These are phyloP conservation scores for Amblyopsis hoosieri DNA, from an alignment of 2,797 vertebrate genomes.

Conservation along the genomic window DNA sequence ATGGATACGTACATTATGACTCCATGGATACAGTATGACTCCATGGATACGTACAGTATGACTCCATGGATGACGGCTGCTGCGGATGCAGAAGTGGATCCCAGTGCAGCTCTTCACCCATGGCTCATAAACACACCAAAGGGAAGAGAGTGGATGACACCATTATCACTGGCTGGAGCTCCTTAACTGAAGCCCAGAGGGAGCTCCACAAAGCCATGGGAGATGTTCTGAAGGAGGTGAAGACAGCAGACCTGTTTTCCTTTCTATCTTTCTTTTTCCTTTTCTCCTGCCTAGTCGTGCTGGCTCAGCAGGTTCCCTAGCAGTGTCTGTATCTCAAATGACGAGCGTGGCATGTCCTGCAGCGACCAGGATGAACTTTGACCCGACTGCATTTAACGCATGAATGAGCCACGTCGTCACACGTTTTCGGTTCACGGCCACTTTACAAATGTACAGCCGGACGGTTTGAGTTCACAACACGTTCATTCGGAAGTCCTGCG, in stretches of 20 bases:
- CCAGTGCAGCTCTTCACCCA: slow-evolving; percentile 15
- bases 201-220: slow-evolving; percentile 21
- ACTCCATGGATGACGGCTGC: slow-evolving; percentile 41
- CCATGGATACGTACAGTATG: background rate
- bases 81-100: slow-evolving; percentile 48
- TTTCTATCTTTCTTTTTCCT: slow-evolving; percentile 1
- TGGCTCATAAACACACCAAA: slow-evolving; percentile 44
- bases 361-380: too few relatives aligned
- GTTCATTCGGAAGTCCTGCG: too few relatives aligned
- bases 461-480: too few relatives aligned
- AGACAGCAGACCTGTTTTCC: slow-evolving; percentile 7
- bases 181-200: slow-evolving; percentile 26
- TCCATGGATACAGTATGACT: too few relatives aligned
- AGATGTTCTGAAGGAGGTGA: slow-evolving; percentile 13
- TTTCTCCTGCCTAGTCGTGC: slow-evolving; percentile 10
- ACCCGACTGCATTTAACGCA: too few relatives aligned
- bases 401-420: background rate
- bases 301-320: slow-evolving; percentile 18
- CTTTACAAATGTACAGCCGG: background rate
- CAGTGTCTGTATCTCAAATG: slow-evolving; percentile 33
- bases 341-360: too few relatives aligned
- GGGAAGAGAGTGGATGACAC: slow-evolving; percentile 34
- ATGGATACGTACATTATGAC: too few relatives aligned
- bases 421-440: slow-evolving; percentile 21
- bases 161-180: slow-evolving; percentile 31